These are phyloP conservation scores for Drosophila biarmipes DNA, from an alignment of 1,140 invertebrate genomes.

Conservation along the genomic window DNA sequence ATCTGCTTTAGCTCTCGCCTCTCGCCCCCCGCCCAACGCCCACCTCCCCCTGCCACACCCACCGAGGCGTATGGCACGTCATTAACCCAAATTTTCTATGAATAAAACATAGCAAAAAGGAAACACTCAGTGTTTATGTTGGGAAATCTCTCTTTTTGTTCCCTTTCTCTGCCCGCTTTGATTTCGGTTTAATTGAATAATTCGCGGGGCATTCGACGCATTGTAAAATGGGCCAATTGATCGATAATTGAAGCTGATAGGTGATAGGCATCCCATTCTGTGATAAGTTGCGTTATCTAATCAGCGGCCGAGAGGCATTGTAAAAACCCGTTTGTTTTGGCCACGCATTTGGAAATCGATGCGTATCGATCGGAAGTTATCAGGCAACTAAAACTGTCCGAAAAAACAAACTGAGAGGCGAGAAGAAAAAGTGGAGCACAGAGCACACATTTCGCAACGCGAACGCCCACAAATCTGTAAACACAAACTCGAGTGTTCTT, in stretches of 20 bases:
- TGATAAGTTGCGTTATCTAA: constrained; percentile 60
- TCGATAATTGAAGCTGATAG: constrained; percentile 29
- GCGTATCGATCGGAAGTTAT: constrained; percentile 64
- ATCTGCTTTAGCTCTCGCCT: constrained; percentile 63
- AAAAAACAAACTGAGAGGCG: constrained; percentile 1
- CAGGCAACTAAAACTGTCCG: constrained; percentile 19
- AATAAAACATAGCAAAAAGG: constrained; percentile 69
- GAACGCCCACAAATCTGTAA: constrained; percentile 63
- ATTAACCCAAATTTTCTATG: constrained; percentile 80
- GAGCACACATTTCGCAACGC: constrained; percentile 65
- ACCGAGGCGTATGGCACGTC: constrained; percentile 48
- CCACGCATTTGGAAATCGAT: constrained; percentile 54
- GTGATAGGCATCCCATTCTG: constrained; percentile 13
- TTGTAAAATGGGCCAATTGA: constrained; percentile 29
- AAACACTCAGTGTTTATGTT: constrained; percentile 35
- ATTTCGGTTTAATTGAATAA: constrained; percentile 37
- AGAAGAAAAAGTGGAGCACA: constrained; percentile 42
- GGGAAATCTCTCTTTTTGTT: constrained; percentile 19
- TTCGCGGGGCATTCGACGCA: constrained; percentile 17
- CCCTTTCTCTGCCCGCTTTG: constrained; percentile 1
- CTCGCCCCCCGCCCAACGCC: not conserved
- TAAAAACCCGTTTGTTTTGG: constrained; percentile 18
- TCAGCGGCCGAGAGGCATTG: constrained; percentile 11
- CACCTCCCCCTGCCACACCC: not conserved
- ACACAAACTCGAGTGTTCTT: constrained; percentile 33